Evolutionary conservation across 1,140 invertebrate species (phyloP), one percentile per base, ranked within the genome.

Genomic region (Neoseiulus cucumeris): DNA sequence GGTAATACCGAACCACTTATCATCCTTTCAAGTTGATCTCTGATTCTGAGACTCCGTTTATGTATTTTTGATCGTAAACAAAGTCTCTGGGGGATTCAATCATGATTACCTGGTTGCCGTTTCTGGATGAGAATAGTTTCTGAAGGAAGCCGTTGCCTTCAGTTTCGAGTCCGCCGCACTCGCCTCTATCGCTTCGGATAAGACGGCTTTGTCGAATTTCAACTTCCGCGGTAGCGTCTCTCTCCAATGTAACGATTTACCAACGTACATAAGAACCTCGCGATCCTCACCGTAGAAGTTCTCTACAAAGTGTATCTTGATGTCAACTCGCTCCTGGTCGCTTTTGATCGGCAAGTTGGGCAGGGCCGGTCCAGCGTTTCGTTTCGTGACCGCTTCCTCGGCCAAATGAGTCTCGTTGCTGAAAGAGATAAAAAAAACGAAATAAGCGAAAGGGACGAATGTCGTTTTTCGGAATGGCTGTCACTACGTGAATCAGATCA

Each of bases 321-420:
- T 1, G 22, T 59, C 33, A 1, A 59, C 22, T 59, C 33, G 14
- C 25, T 59, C 51, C 22, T 59, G 51, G 22, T 59, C 51, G 33
- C 33, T 33, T n/a, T 20, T 25, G 22, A 59, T 59, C 22, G 51
- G 51, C 22, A 59, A 33, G 22, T 59, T 59, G 14, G 51, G 51
- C 22, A 59, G 22, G 17, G 51, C 51, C 17, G 51, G 51, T 59
- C 51, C 51, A 20, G 51, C 51, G 22, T 59, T 59, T 6, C 22
- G 51, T 25, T 25, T 59, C 33, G 22, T 25, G 14, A 59, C 22
- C 14, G 51, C 51, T 25, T 59, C 51, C 9, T 59, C 51, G 22
- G 51, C 51, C 33, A 59, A 9, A 59, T 59, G 51, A 33, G 51
- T 59, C 9, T 59, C 51, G 22, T 59, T 59, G 51, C 51, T 59